phyloP scores from a whole-genome alignment of 2,113 vertebrate species.

The Calidris pugnax region DNA sequence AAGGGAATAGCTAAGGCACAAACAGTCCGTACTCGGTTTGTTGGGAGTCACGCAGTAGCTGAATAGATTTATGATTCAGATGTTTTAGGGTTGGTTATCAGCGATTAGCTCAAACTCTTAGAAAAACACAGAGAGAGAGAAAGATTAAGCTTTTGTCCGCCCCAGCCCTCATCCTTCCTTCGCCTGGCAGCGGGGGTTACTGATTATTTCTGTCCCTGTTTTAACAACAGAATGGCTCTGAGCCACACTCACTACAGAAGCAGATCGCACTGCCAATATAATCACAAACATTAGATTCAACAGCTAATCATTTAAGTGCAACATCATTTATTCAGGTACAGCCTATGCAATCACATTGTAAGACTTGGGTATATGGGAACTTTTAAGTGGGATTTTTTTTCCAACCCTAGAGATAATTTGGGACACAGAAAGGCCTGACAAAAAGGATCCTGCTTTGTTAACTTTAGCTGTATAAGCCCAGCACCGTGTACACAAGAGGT shows the following conservation, averaged over 20 bases:
- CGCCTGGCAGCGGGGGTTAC: conserved; percentile 14
- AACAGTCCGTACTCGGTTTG: neutral
- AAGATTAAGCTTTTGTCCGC: conserved; percentile 57
- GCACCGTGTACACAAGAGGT: neutral
- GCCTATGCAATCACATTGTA: neutral
- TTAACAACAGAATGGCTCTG: conserved; percentile 19
- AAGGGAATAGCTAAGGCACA: neutral
- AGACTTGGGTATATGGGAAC: neutral
- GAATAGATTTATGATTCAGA: conserved; percentile 42
- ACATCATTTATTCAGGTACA: neutral
- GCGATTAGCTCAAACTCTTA: conserved; percentile 33
- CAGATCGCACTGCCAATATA: neutral
- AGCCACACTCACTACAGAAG: neutral
- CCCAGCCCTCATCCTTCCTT: conserved; percentile 37
- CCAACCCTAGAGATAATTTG: neutral
- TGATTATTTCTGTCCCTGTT: conserved; percentile 34
- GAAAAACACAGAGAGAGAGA: conserved; percentile 2
- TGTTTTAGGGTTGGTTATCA: conserved; percentile 29
- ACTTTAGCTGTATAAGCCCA: neutral
- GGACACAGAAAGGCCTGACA: neutral
- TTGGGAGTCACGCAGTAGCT: neutral
- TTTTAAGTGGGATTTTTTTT: rapidly evolving
- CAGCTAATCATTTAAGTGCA: neutral
- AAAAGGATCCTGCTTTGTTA: neutral
- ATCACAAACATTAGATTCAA: neutral